Conservation (phyloP, 2,797 vertebrate genomes). For the Heteromormyrus szaboi region DNA sequence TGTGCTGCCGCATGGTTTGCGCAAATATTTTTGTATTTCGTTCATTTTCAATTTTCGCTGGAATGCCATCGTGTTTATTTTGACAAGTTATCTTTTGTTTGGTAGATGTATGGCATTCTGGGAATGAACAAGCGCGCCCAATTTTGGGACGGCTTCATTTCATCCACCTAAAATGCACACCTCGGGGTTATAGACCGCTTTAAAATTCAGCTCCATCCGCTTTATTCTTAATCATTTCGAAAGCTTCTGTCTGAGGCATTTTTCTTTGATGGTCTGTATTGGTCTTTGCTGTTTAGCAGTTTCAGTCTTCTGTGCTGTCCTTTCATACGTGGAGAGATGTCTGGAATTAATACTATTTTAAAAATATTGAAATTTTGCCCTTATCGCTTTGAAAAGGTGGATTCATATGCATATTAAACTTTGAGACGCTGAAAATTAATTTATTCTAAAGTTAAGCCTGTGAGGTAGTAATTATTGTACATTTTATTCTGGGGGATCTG, state of each 20-base stretch:
- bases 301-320: slow-evolving; percentile 11
- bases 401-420: slow-evolving; percentile 1
- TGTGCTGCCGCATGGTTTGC: not conserved
- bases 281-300: slow-evolving; percentile 14
- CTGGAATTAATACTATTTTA: not conserved
- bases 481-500: not conserved
- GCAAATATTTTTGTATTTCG: slow-evolving; percentile 23
- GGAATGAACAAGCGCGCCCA: slow-evolving; percentile 76
- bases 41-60: slow-evolving; percentile 22
- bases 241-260: slow-evolving; percentile 20
- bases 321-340: not conserved
- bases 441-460: not conserved
- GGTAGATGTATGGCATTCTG: slow-evolving; percentile 79
- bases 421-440: not conserved
- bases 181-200: slow-evolving; percentile 74
- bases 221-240: slow-evolving; percentile 21
- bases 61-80: slow-evolving; percentile 52
- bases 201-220: slow-evolving; percentile 29
- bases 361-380: not conserved
- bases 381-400: not conserved
- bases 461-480: slow-evolving; percentile 1
- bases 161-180: slow-evolving; percentile 76
- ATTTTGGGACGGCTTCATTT: slow-evolving; percentile 78
- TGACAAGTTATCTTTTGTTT: slow-evolving; percentile 68
- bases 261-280: slow-evolving; percentile 17